phyloP scores from a whole-genome alignment of 2,113 vertebrate species.

The Lampris megalopsis region DNA sequence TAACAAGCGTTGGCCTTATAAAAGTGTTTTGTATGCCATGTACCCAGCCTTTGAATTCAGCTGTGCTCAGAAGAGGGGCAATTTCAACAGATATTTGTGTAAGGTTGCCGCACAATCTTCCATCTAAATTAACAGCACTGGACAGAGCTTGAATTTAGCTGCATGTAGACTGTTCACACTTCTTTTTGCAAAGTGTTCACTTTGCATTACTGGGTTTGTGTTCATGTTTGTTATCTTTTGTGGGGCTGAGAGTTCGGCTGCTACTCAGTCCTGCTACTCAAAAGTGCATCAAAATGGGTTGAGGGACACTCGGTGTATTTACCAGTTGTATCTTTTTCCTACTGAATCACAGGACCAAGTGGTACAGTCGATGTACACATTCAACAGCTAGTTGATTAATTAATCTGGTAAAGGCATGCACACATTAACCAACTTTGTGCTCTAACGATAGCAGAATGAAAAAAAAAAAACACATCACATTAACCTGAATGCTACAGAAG shows the following conservation, averaged over 20 bases:
- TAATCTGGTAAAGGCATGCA: conserved; percentile 44
- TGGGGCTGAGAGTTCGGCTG: too few species aligned
- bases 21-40: conserved; percentile 24
- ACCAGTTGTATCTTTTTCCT: too few species aligned
- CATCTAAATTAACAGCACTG: neutral
- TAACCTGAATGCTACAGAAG: conserved; percentile 66
- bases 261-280: too few species aligned
- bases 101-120: conserved; percentile 14
- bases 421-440: conserved; percentile 41
- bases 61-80: neutral
- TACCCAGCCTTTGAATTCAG: conserved; percentile 30
- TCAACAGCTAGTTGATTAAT: neutral
- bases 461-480: conserved; percentile 72
- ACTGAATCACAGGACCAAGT: too few species aligned
- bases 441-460: conserved; percentile 56
- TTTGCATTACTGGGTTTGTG: neutral
- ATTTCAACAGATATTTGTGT: conserved; percentile 17
- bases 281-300: too few species aligned
- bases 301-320: too few species aligned
- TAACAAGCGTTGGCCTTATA: conserved; percentile 21
- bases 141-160: conserved; percentile 4
- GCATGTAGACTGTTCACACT: conserved; percentile 4
- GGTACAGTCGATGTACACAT: too few species aligned
- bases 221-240: too few species aligned
- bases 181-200: neutral